Percentiles rank a stretch among this genome's conserved stretches.
Conservation (phyloP, 2,888 invertebrate genomes). For the Megalurothrips usitatus region DNA sequence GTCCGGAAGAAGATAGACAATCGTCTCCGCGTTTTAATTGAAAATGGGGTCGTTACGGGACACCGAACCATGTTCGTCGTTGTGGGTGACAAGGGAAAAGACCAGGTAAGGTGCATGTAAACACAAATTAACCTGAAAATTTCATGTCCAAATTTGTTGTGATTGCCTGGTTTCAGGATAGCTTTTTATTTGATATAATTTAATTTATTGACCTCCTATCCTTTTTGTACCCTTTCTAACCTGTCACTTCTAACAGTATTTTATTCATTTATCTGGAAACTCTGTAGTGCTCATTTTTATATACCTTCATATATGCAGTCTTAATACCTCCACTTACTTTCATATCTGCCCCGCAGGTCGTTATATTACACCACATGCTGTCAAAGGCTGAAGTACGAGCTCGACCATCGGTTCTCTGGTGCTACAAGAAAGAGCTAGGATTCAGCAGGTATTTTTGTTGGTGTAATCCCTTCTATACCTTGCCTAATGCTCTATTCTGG, state of each 20-base stretch:
- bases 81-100: conserved; percentile 91
- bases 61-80: conserved; percentile 93
- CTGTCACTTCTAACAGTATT: too few relatives aligned
- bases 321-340: too few relatives aligned
- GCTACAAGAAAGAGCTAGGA: conserved; percentile 93
- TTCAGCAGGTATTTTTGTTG: conserved; percentile 67
- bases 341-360: conserved; percentile 60
- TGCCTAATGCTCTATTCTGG: conserved; percentile 18
- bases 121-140: conserved; percentile 11
- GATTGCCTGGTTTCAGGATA: too few relatives aligned
- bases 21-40: conserved; percentile 88
- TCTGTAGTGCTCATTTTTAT: background rate
- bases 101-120: conserved; percentile 64
- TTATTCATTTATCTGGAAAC: conserved; percentile 16
- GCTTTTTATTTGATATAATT: too few relatives aligned
- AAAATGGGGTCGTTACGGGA: conserved; percentile 87
- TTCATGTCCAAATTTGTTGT: conserved; percentile 19
- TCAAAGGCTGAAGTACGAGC: conserved; percentile 91
- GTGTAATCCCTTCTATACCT: conserved; percentile 21
- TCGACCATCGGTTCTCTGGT: conserved; percentile 94
- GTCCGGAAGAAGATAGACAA: conserved; percentile 95
- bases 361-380: conserved; percentile 95
- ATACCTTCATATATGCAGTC: background rate
- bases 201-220: too few relatives aligned
- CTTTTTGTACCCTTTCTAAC: too few relatives aligned